Percentiles rank a stretch among this genome's conserved stretches.
phyloP scores from a whole-genome alignment of 2,113 vertebrate genomes.

The Chloropsis hardwickii region DNA sequence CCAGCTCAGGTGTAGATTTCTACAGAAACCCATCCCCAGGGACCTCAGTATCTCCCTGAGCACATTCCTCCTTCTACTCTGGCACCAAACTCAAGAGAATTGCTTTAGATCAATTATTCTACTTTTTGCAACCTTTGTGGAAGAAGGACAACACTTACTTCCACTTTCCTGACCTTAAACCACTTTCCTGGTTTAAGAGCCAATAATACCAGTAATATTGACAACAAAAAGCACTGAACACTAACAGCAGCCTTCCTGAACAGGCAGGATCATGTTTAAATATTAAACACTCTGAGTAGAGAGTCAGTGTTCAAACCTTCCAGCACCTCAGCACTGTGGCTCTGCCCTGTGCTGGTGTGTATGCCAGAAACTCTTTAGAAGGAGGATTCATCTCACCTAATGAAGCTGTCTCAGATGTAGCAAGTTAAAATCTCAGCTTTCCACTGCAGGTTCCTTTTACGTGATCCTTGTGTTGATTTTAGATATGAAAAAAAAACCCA shows the following conservation, averaged over 20 bases:
- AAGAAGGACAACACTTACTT: not conserved
- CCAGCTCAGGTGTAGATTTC: not conserved
- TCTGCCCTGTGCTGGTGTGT: not conserved
- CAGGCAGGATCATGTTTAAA: not conserved
- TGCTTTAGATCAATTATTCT: not conserved
- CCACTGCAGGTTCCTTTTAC: not conserved
- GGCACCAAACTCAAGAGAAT: not conserved
- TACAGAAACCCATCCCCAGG: not conserved
- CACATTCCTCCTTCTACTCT: not conserved
- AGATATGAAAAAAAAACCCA: not conserved
- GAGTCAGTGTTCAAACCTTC: not conserved
- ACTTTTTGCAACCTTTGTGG: not conserved
- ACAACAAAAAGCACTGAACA: not conserved
- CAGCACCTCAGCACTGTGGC: not conserved
- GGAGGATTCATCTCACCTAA: not conserved
- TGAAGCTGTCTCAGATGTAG: fast-evolving
- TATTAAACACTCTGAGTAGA: not conserved
- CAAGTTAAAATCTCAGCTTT: not conserved
- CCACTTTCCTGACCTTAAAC: not conserved
- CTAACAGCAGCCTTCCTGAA: not conserved
- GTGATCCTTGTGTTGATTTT: not conserved
- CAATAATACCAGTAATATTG: not conserved
- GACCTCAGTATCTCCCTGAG: not conserved
- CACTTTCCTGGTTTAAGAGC: not conserved
- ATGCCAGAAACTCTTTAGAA: not conserved